Evolutionary conservation across 2,797 vertebrate genomes (phyloP), one percentile per base, ranked within the genome.

Genomic region (Cryptoprocta ferox): DNA sequence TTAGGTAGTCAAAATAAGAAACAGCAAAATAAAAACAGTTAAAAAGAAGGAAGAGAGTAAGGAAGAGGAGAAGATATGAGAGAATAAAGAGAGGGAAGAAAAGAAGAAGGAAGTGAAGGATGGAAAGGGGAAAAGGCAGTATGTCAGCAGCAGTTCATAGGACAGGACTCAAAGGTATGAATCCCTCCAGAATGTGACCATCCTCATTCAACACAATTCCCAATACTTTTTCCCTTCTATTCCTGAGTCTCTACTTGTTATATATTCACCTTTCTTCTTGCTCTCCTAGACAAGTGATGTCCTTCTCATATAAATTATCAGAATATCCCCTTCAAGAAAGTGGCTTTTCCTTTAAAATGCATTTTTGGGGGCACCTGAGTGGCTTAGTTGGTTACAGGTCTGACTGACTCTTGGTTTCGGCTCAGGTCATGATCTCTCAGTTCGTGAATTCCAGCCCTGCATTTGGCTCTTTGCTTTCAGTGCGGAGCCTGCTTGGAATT

Each of bases 41-140:
- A 15, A 19, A 92, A 89, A 48, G 4, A 63, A 78, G n/a, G 42
- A 65, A 75, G 2, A 14, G 16, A 21, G 50, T 21, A 1, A 45
- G 4, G 53, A 81, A 16, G 5, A 39, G 2, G 37, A 30, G 9
- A 19, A 56, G 28, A 15, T 32, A 15, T 48, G 71, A 66, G 24
- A 39, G 32, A 68, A 73, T 19, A 18, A 71, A 28, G 14, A 45
- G 21, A n/a, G 16, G 6, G 2, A 66, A 0, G 15, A 65, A 26
- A 63, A 87, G 2, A 42, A 59, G n/a, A 12, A 63, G 26, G n/a
- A 78, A 9, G 26, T 35, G 16, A 42, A 39, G 15, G 6, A 80
- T 6, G 50, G 3, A 32, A 1, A 53, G 5, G 2, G 3, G 3
- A 3, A 0, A 11, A 53, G 37, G 30, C 4, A 61, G 21, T 3